These are phyloP conservation scores for Gymnarchus niloticus DNA, from an alignment of 2,113 vertebrate genomes.

Conservation along the genomic window DNA sequence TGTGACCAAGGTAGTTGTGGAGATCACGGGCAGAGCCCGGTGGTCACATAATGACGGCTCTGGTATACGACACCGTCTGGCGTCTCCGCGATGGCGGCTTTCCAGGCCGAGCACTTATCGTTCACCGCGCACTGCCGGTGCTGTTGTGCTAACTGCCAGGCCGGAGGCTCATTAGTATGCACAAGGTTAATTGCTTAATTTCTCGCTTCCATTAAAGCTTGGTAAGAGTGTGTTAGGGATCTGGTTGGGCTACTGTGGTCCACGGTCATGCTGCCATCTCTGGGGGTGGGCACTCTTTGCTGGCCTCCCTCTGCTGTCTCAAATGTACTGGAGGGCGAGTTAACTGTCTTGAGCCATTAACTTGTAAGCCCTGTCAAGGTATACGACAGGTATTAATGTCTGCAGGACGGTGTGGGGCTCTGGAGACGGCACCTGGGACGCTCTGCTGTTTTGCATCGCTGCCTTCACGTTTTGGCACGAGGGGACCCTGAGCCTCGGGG, in stretches of 20 bases:
- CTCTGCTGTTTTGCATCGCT: not conserved
- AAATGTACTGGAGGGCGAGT: not conserved
- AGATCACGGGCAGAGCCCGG: not conserved
- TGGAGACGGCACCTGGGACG: not conserved
- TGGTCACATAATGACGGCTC: not conserved
- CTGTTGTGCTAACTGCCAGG: constrained; percentile 38
- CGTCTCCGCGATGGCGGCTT: not conserved
- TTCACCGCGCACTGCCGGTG: constrained; percentile 35
- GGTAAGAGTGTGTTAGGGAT: constrained; percentile 31
- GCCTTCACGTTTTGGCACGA: not conserved
- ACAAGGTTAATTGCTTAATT: constrained; percentile 57
- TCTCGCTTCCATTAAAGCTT: constrained; percentile 51
- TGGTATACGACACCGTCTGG: not conserved
- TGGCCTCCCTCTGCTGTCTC: not conserved
- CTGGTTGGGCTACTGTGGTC: not conserved
- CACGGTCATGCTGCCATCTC: not conserved
- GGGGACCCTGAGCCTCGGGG: not conserved
- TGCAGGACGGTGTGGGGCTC: not conserved
- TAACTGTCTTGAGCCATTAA: not conserved
- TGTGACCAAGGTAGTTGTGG: too few relatives aligned
- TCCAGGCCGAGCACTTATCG: constrained; percentile 36
- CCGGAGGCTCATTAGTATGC: constrained; percentile 53
- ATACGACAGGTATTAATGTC: not conserved
- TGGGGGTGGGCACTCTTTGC: not conserved
- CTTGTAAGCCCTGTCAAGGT: not conserved